Evolutionary conservation across 2,888 invertebrate species (phyloP).

Genomic region (Heliconius ismenius): DNA sequence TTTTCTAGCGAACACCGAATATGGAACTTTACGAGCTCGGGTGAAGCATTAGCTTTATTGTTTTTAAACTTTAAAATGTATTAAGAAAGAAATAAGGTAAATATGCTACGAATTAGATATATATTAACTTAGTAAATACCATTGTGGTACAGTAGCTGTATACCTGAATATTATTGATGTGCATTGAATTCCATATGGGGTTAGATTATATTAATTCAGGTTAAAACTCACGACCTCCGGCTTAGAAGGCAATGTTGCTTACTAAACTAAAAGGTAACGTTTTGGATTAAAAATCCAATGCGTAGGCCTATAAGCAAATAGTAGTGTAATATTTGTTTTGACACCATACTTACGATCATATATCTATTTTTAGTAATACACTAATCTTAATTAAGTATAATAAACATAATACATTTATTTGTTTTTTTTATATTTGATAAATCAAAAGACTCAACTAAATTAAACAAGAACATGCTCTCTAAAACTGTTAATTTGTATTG

Average conservation of each 20-base stretch:
- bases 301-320: constrained; percentile 1
- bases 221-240: background rate
- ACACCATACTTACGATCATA: constrained; percentile 1
- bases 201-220: too few relatives aligned
- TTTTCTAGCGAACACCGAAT: constrained; percentile 15
- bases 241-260: background rate
- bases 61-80: constrained; percentile 8
- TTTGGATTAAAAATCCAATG: background rate
- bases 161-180: too few relatives aligned
- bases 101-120: too few relatives aligned
- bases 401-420: background rate
- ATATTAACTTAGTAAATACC: too few relatives aligned
- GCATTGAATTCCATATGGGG: too few relatives aligned
- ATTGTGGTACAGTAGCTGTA: too few relatives aligned
- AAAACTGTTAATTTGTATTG: too few relatives aligned
- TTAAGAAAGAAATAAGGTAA: background rate
- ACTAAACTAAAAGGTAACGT: background rate
- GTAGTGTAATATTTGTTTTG: constrained; percentile 10
- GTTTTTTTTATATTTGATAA: too few relatives aligned
- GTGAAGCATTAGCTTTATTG: constrained; percentile 10
- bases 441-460: too few relatives aligned
- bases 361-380: background rate
- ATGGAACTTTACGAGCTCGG: constrained; percentile 9
- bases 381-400: background rate
- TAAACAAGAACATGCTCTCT: too few relatives aligned